Evolutionary conservation across 2,113 vertebrate genomes (phyloP).

Genomic region (Chaenocephalus aceratus): DNA sequence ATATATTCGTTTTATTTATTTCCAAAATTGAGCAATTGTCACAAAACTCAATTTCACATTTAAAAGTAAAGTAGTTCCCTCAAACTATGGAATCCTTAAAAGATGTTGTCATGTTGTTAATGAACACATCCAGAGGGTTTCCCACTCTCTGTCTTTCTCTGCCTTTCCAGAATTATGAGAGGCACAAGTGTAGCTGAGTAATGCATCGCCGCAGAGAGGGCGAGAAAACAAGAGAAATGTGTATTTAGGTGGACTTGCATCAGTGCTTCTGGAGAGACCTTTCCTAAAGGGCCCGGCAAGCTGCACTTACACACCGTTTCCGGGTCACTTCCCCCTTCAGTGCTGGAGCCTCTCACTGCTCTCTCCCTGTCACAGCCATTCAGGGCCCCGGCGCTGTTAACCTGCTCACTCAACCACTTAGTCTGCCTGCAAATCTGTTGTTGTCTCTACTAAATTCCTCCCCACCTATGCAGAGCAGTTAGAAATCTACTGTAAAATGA

Average conservation of each 20-base stretch:
- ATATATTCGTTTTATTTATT: too few species aligned
- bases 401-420: constrained; percentile 79
- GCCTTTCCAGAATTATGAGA: not conserved
- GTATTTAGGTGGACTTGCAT: constrained; percentile 60
- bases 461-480: constrained; percentile 31
- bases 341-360: constrained; percentile 69
- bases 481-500: constrained; percentile 33
- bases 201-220: constrained; percentile 26
- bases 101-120: not conserved
- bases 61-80: not conserved
- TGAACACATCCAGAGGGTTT: not conserved
- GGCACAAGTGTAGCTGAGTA: constrained; percentile 7
- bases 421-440: constrained; percentile 66
- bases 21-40: too few species aligned
- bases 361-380: constrained; percentile 78
- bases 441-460: constrained; percentile 65
- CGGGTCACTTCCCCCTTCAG: constrained; percentile 80
- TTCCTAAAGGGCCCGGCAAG: constrained; percentile 65
- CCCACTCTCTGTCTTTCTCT: constrained; percentile 11
- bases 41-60: too few species aligned
- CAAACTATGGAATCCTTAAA: not conserved
- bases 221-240: constrained; percentile 38
- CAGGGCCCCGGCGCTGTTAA: constrained; percentile 66
- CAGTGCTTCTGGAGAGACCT: constrained; percentile 60
- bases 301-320: constrained; percentile 75